Base-by-base conservation (phyloP, 2,888 invertebrate species). In the Lysandra bellargus region DNA sequence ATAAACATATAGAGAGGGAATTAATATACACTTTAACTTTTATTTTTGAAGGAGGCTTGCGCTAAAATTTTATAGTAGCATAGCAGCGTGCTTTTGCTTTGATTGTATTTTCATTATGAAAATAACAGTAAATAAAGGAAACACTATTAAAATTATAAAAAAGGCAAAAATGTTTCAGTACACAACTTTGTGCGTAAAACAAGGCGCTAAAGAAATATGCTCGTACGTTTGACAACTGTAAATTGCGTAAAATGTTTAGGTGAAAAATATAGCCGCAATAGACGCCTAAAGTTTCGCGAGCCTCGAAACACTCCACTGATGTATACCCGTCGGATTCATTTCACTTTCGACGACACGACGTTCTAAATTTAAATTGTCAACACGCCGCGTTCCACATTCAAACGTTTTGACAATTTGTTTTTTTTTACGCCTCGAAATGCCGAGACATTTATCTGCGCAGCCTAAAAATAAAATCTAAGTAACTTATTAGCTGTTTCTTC, bases 341-440 rank as follows among this genome's bases (percentile, higher is more conserved):
- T 76, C 76, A 76, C 57, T 76, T 76, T 76, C 76, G 76, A 76
- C 76, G 76, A 53, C 75, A 49, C 69, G 69, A 14, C 33, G 14
- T 75, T 49, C 75, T 57, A 76, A 76, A 76, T 76, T 76, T 57
- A 57, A 76, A 57, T 49, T 76, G 76, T 76, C 76, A 57, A 76
- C 76, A 57, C 30, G 23, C 75, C 44, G 44, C 12, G 49, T 75
- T 75, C 49, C 12, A 75, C 33, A 49, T 75, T 75, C 76, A 23
- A 76, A 76, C 33, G 57, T 76, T 76, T 49, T 75, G 75, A 44
- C 75, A 49, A 75, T 30, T 75, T 75, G 44, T 75, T 75, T 75
- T 74, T 69, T 72, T 69, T 69, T 33, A 69, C 33, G 14, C 69
- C 9, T 12, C 69, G 33, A 14, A 37, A 69, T 69, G 69, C 14